A percentile compares a stretch with the other conserved stretches of the same genome.
These are phyloP conservation scores for Xestia sexstrigata DNA, from an alignment of 2,888 invertebrate genomes.

Conservation along the genomic window DNA sequence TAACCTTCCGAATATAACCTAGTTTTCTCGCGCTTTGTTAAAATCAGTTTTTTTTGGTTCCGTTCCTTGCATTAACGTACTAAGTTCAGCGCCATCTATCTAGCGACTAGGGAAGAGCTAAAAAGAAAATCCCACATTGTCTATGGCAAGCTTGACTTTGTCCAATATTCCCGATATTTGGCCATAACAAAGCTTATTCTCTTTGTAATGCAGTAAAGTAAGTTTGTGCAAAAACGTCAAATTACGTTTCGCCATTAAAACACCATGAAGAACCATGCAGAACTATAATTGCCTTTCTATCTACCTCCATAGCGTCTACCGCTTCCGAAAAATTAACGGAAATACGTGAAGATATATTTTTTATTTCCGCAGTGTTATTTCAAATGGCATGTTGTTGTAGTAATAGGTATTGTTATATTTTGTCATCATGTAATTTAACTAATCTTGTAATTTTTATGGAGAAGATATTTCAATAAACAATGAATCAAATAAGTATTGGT, in stretches of 20 bases:
- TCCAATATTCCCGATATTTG: neutral
- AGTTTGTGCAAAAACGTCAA: neutral
- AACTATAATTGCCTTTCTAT: conserved; percentile 19
- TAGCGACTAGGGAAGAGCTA: no score
- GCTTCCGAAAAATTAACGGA: conserved; percentile 5
- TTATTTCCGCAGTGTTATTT: conserved; percentile 68
- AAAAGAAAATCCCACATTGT: no score
- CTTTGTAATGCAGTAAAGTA: neutral
- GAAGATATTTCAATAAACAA: conserved; percentile 73
- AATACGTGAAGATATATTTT: conserved; percentile 20
- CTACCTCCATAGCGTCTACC: conserved; percentile 31
- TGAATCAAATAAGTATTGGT: conserved; percentile 68
- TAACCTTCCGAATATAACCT: no score
- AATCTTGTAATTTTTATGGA: conserved; percentile 75
- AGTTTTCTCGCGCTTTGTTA: no score
- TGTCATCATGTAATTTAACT: conserved; percentile 71
- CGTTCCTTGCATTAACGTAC: no score
- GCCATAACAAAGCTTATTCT: neutral
- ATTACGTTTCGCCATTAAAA: neutral
- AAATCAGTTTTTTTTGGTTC: no score
- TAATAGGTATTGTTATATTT: conserved; percentile 68
- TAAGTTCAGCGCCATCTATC: no score
- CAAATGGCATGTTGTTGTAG: conserved; percentile 55
- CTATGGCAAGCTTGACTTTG: neutral
- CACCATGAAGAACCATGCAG: neutral